These are phyloP conservation scores for Uropsilus gracilis DNA, from an alignment of 2,113 vertebrate species.

Conservation along the genomic window DNA sequence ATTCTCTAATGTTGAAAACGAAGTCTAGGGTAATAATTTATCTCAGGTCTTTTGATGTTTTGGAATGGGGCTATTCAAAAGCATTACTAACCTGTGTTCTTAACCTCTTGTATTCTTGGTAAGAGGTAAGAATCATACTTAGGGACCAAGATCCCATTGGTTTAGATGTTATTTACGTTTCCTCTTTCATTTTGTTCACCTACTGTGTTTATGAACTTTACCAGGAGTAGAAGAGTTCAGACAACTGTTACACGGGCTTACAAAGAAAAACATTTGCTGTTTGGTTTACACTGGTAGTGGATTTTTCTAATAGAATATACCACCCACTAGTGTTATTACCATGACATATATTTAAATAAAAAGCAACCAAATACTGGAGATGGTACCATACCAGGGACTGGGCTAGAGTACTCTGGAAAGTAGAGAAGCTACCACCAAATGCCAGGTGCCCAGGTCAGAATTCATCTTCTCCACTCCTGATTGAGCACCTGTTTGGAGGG, in stretches of 20 bases:
- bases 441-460: not conserved
- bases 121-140: not conserved
- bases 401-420: not conserved
- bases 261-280: not conserved
- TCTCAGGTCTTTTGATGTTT: not conserved
- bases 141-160: not conserved
- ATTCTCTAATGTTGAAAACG: not conserved
- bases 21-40: not conserved
- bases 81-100: not conserved
- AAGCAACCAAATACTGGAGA: not conserved
- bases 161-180: not conserved
- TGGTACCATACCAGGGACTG: not conserved
- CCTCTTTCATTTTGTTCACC: not conserved
- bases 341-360: not conserved
- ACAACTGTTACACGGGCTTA: not conserved
- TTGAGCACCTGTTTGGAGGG: not conserved
- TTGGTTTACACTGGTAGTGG: not conserved
- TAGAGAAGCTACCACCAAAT: not conserved
- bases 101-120: not conserved
- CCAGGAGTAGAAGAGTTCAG: not conserved
- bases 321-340: not conserved
- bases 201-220: not conserved
- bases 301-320: not conserved
- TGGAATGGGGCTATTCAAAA: not conserved
- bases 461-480: not conserved